phyloP scores from a whole-genome alignment of 2,888 invertebrate species.

The Watsonalla binaria region DNA sequence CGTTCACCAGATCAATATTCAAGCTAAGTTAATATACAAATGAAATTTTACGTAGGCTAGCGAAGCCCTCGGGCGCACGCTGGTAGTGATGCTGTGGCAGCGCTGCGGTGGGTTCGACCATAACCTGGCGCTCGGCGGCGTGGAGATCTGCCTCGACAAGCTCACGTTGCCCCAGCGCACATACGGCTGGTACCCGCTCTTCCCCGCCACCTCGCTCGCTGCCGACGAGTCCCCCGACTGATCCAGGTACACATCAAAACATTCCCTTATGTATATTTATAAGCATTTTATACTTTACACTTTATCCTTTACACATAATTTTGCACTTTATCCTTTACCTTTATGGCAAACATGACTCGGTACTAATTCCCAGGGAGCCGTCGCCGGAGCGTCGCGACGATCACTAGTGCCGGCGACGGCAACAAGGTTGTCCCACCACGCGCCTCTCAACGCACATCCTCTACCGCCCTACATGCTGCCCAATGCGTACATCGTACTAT shows the following conservation, averaged over 20 bases:
- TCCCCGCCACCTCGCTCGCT: slow-evolving; percentile 90
- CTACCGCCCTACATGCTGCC: slow-evolving; percentile 7
- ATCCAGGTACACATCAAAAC: slow-evolving; percentile 39
- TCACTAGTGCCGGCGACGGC: slow-evolving; percentile 62
- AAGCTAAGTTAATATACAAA: background rate
- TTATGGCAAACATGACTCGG: background rate
- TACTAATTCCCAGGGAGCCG: slow-evolving; percentile 42
- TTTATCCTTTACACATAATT: no score
- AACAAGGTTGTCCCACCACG: slow-evolving; percentile 5
- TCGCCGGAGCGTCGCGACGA: slow-evolving; percentile 70
- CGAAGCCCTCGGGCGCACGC: slow-evolving; percentile 87
- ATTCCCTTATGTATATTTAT: no score
- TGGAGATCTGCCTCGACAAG: slow-evolving; percentile 90
- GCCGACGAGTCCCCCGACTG: slow-evolving; percentile 79
- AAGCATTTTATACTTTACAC: no score
- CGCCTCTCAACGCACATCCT: slow-evolving; percentile 8
- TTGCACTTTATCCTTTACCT: background rate
- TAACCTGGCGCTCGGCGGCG: slow-evolving; percentile 88
- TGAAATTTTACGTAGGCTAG: slow-evolving; percentile 69
- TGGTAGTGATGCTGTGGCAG: slow-evolving; percentile 96
- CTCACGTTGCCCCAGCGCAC: slow-evolving; percentile 88
- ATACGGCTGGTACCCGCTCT: slow-evolving; percentile 94
- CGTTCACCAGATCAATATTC: no score
- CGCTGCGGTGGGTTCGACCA: slow-evolving; percentile 92
- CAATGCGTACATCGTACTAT: background rate